Evolutionary conservation across 2,888 invertebrate species (phyloP).

Genomic region (Carabus problematicus): DNA sequence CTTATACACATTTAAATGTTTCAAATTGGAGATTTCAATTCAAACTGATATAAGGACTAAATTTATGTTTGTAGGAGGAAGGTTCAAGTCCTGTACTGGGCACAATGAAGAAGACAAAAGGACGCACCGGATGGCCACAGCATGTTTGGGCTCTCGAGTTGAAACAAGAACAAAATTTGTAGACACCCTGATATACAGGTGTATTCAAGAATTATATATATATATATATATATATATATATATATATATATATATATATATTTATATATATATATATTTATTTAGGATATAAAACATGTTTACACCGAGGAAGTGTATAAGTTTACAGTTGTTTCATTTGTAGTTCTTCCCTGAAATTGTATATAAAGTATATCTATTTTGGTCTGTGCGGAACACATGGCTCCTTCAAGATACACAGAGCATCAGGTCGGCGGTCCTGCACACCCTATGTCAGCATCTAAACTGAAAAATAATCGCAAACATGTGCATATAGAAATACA

Average conservation of each 20-base stretch:
- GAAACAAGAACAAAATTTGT: slow-evolving; percentile 68
- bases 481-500: no score
- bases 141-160: slow-evolving; percentile 93
- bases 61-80: slow-evolving; percentile 4
- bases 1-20: no score
- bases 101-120: slow-evolving; percentile 67
- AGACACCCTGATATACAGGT: slow-evolving; percentile 5
- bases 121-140: slow-evolving; percentile 96
- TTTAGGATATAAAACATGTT: slow-evolving; percentile 3
- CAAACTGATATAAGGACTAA: no score
- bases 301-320: slow-evolving; percentile 18
- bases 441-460: no score
- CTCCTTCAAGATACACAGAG: slow-evolving; percentile 8
- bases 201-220: slow-evolving; percentile 7
- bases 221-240: slow-evolving; percentile 17
- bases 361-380: slow-evolving; percentile 18
- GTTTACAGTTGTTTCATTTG: slow-evolving; percentile 19
- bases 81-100: neutral
- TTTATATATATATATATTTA: neutral
- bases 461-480: no score
- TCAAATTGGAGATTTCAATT: no score
- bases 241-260: slow-evolving; percentile 18
- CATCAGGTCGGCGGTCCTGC: no score
- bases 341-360: slow-evolving; percentile 18
- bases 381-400: slow-evolving; percentile 10